Percentiles rank a stretch among this genome's conserved stretches.
phyloP scores from a whole-genome alignment of 2,113 vertebrate genomes.

The Talpa occidentalis region DNA sequence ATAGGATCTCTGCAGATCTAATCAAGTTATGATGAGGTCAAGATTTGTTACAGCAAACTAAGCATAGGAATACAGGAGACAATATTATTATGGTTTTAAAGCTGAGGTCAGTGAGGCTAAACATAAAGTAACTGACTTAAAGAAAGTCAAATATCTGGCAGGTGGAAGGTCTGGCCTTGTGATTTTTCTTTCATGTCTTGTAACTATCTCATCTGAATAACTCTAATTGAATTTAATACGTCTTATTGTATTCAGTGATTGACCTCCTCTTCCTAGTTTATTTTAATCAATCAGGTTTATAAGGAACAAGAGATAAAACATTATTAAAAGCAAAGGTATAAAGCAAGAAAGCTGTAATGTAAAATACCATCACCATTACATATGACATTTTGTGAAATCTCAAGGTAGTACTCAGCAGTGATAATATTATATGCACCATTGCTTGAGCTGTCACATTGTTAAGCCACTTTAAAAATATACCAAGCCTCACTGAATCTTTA shows the following conservation, averaged over 20 bases:
- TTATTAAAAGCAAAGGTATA: slow-evolving; percentile 27
- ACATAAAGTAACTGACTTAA: background rate
- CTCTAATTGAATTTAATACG: background rate
- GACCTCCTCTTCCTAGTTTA: slow-evolving; percentile 54
- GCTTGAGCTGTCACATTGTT: slow-evolving; percentile 47
- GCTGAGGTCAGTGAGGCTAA: background rate
- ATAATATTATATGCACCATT: slow-evolving; percentile 16
- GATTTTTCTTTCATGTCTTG: background rate
- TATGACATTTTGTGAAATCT: slow-evolving; percentile 55
- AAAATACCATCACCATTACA: slow-evolving; percentile 40
- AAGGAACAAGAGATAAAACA: slow-evolving; percentile 50
- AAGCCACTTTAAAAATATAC: slow-evolving; percentile 48
- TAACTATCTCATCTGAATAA: background rate
- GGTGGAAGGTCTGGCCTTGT: background rate
- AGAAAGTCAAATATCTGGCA: background rate
- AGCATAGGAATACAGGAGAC: background rate
- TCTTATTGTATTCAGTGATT: background rate
- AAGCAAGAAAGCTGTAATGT: slow-evolving; percentile 33
- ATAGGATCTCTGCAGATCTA: background rate
- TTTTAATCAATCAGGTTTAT: slow-evolving; percentile 31
- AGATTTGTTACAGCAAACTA: background rate
- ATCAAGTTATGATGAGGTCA: background rate
- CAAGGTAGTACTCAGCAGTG: slow-evolving; percentile 17
- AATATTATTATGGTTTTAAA: background rate
- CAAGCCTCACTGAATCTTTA: background rate